These are phyloP conservation scores for Rhyacophila brunnea DNA, from an alignment of 1,140 invertebrate species.

Conservation along the genomic window DNA sequence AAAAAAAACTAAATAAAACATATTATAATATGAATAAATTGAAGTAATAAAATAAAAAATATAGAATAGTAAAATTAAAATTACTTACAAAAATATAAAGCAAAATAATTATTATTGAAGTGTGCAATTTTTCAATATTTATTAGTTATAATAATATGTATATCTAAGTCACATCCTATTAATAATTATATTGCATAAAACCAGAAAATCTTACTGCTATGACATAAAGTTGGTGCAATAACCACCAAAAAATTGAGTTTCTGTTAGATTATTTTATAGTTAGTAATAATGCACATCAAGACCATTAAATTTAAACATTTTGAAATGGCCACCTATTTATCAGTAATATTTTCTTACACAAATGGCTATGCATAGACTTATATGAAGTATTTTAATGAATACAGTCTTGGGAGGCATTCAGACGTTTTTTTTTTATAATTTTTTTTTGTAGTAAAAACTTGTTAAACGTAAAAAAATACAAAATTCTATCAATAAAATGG, in stretches of 20 bases:
- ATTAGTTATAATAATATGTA: background rate
- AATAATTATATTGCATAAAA: background rate
- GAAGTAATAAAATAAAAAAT: too few relatives aligned
- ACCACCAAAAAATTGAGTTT: slow-evolving; percentile 11
- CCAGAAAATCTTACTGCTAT: slow-evolving; percentile 3
- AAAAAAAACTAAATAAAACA: background rate
- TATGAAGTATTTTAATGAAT: slow-evolving; percentile 25
- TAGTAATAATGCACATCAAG: slow-evolving; percentile 21
- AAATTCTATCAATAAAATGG: slow-evolving; percentile 35
- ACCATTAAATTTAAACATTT: slow-evolving; percentile 13
- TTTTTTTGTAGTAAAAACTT: slow-evolving; percentile 34
- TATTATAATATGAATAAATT: background rate
- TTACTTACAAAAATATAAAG: slow-evolving; percentile 3
- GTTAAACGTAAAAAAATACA: slow-evolving; percentile 36
- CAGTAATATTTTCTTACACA: slow-evolving; percentile 14
- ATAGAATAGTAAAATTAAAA: background rate
- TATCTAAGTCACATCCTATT: slow-evolving; percentile 5
- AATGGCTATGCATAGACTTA: slow-evolving; percentile 24
- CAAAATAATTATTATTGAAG: background rate
- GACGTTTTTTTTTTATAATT: slow-evolving; percentile 25
- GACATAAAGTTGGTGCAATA: slow-evolving; percentile 6
- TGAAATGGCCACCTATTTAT: slow-evolving; percentile 22
- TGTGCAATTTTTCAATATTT: slow-evolving; percentile 3
- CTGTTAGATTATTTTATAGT: slow-evolving; percentile 2
- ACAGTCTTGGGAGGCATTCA: slow-evolving; percentile 34